These are phyloP conservation scores for Subanguina moxae DNA, from an alignment of 1,140 invertebrate genomes.

Conservation along the genomic window DNA sequence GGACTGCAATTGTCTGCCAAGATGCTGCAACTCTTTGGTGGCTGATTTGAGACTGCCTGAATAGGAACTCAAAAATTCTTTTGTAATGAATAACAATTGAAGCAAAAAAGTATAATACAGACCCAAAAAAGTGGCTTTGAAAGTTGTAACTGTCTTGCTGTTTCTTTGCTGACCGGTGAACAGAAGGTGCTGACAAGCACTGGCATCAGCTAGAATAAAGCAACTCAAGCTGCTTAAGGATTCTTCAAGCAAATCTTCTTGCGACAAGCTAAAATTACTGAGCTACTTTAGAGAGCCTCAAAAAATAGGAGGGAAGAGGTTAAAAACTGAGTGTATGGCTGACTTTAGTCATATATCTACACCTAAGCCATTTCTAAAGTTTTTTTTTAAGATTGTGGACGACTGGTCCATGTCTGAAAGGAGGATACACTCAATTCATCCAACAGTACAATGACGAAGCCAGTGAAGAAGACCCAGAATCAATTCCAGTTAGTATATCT, in stretches of 20 bases:
- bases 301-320: neutral
- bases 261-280: neutral
- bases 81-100: too few species aligned
- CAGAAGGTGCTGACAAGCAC: conserved; percentile 5
- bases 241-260: conserved; percentile 3
- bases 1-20: neutral
- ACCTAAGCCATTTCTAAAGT: too few species aligned
- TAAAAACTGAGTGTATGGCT: too few species aligned
- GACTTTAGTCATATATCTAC: too few species aligned
- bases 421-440: too few species aligned
- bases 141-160: conserved; percentile 9
- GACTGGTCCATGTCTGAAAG: too few species aligned
- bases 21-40: conserved; percentile 6
- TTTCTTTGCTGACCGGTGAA: conserved; percentile 1
- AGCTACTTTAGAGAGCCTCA: neutral
- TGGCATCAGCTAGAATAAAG: conserved; percentile 13
- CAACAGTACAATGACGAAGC: too few species aligned
- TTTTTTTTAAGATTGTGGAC: too few species aligned
- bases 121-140: conserved; percentile 24
- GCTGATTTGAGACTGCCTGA: conserved; percentile 14
- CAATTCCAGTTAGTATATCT: too few species aligned
- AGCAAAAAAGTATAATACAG: conserved; percentile 13
- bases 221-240: conserved; percentile 1
- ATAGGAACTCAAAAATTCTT: neutral
- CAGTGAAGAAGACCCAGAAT: too few species aligned